Conservation (phyloP, 2,113 vertebrate species). For the Sylvilagus bachmani region DNA sequence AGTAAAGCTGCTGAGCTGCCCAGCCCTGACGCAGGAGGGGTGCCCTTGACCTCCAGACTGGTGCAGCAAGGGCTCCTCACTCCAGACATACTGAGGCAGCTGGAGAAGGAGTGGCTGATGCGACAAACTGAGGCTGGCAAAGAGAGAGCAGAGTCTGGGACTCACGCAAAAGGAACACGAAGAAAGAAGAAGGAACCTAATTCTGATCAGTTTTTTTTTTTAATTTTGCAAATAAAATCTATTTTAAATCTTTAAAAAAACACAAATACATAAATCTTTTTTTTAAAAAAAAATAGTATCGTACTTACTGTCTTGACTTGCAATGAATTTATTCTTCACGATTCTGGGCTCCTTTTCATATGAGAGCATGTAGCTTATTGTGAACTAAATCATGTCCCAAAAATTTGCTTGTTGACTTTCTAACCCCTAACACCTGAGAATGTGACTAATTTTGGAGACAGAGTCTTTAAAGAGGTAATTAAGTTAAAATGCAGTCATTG, state of each 20-base stretch:
- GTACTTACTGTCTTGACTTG: too few relatives aligned
- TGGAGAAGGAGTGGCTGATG: conserved; percentile 94
- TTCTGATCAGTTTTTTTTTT: conserved; percentile 83
- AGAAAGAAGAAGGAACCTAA: conserved; percentile 90
- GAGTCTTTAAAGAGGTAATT: too few relatives aligned
- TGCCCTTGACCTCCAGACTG: conserved; percentile 91
- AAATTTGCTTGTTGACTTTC: too few relatives aligned
- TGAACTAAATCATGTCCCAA: too few relatives aligned
- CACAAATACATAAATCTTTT: too few relatives aligned
- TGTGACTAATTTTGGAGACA: too few relatives aligned
- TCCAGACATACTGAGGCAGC: conserved; percentile 92
- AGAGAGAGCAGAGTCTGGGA: conserved; percentile 52
- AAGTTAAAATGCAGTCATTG: too few relatives aligned
- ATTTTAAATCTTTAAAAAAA: conserved; percentile 80
- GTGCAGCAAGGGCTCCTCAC: conserved; percentile 95
- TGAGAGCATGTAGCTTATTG: too few relatives aligned
- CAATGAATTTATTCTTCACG: too few relatives aligned
- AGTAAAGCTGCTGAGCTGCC: conserved; percentile 4
- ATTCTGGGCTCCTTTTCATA: too few relatives aligned
- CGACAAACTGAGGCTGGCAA: conserved; percentile 78
- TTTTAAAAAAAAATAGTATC: too few relatives aligned
- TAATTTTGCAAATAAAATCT: conserved; percentile 86
- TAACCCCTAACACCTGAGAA: too few relatives aligned
- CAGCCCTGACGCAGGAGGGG: neutral
- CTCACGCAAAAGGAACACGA: conserved; percentile 83